phyloP scores from a whole-genome alignment of 1,140 invertebrate species.

The Metaphire vulgaris region DNA sequence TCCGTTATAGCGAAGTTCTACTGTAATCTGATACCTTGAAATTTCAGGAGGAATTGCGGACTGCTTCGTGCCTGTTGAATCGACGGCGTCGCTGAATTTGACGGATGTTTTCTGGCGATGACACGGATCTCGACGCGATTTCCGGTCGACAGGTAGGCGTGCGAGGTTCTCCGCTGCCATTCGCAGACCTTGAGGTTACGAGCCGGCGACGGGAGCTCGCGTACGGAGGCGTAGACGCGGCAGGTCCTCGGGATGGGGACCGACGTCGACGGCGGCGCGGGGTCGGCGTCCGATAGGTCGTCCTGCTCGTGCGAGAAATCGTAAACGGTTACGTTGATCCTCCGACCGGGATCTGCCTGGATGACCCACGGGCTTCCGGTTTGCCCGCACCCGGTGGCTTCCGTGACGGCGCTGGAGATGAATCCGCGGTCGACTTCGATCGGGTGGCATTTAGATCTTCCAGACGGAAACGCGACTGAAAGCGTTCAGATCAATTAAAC shows the following conservation, averaged over 20 bases:
- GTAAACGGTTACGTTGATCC: constrained; percentile 16
- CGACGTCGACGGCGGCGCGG: not conserved
- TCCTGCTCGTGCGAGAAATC: constrained; percentile 11
- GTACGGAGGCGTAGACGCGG: constrained; percentile 14
- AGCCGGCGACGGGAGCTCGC: not conserved
- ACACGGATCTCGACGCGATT: constrained; percentile 10
- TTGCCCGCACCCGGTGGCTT: constrained; percentile 17
- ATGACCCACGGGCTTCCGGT: constrained; percentile 4
- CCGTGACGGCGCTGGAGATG: constrained; percentile 9
- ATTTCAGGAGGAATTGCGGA: not conserved
- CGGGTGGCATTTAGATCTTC: too few species aligned
- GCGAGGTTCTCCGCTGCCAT: not conserved
- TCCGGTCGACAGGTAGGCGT: constrained; percentile 11
- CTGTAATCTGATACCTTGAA: not conserved
- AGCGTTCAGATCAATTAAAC: too few species aligned
- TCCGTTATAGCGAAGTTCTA: not conserved
- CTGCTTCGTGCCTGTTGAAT: not conserved
- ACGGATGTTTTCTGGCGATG: not conserved
- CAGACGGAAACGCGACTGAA: too few species aligned
- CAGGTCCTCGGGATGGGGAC: not conserved
- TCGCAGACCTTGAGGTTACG: not conserved
- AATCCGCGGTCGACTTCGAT: too few species aligned
- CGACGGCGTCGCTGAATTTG: not conserved
- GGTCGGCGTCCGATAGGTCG: too few species aligned
- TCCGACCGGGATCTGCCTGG: constrained; percentile 4